Base-by-base conservation (phyloP, 2,888 invertebrate species). In the Drosophila testacea region DNA sequence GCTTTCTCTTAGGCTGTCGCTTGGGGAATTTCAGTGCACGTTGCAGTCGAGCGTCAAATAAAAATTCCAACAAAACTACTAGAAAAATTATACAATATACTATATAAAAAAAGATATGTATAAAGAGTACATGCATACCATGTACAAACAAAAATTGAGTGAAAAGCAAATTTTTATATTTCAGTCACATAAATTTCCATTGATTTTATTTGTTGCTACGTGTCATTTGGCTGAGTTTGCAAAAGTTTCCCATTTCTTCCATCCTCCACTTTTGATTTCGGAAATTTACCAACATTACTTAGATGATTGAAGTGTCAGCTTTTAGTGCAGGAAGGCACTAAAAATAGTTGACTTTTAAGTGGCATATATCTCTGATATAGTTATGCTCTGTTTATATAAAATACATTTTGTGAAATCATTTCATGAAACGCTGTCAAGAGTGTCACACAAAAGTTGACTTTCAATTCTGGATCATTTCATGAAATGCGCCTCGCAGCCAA, bases 161-260 rank as follows among this genome's bases (percentile, higher is more conserved):
- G 63, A 77, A 77, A 71, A 78, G 68, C 61, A 42, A 6, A 50
- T 11, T 74, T 82, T 81, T 72, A 81, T 81, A 82, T 82, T 81
- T 69, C n/a, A 87, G 81, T 87, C 87, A 82, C 81, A 82, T 81
- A 86, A 44, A 81, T 70, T 63, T 68, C 69, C 78, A 82, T 87
- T 83, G 87, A 82, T 87, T 87, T 82, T 77, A 54, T 69, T 61
- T 61, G 38, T 47, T 54, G 41, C 64, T 68, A 80, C 83, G 81
- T 77, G 81, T 63, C 81, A 36, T 77, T 65, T 67, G 63, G 36
- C 50, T 39, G 6, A 34, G 39, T 30, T 30, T 69, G 38, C 32
- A 27, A 44, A 62, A 56, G 51, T 51, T 54, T 64, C 11, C 11
- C 22, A 22, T 27, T 44, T 7, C n/a, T 6, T 11, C 36, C 11